Percentiles rank a stretch among this genome's conserved stretches.
Evolutionary conservation across 2,797 vertebrate genomes (phyloP).

Genomic region (Dermochelys coriacea): DNA sequence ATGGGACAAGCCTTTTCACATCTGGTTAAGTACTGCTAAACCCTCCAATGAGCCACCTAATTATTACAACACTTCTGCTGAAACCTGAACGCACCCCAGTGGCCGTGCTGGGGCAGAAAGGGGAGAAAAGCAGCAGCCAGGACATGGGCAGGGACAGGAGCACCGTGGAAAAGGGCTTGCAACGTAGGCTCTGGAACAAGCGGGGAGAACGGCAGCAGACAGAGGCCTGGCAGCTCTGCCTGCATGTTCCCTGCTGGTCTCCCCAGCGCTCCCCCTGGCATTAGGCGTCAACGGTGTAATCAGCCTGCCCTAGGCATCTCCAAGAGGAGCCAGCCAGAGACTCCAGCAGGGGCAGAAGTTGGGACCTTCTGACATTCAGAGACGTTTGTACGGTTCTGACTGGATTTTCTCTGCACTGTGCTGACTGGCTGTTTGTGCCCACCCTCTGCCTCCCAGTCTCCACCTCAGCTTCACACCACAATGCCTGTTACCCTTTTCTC

Average conservation of each 20-base stretch:
- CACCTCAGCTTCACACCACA: background rate
- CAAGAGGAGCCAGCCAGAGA: background rate
- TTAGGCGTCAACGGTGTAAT: background rate
- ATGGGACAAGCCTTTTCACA: constrained; percentile 88
- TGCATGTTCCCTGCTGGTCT: background rate
- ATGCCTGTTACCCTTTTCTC: background rate
- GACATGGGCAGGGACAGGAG: constrained; percentile 68
- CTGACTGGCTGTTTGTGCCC: background rate
- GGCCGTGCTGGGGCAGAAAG: constrained; percentile 77
- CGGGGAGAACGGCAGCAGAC: background rate
- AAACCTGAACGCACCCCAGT: constrained; percentile 89
- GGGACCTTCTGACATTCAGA: background rate
- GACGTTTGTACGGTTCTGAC: background rate
- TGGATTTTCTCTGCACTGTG: background rate
- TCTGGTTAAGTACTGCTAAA: constrained; percentile 92
- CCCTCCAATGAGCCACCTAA: constrained; percentile 83
- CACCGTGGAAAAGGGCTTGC: constrained; percentile 18
- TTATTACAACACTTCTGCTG: constrained; percentile 94
- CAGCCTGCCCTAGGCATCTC: background rate
- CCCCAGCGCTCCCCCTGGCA: accelerated
- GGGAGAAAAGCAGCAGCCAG: constrained; percentile 60
- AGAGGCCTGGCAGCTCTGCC: background rate
- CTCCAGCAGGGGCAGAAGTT: background rate
- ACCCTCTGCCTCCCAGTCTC: no score
- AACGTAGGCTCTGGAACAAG: background rate